Evolutionary conservation across 2,888 invertebrate genomes (phyloP).

Genomic region (Thymelicus lineola): DNA sequence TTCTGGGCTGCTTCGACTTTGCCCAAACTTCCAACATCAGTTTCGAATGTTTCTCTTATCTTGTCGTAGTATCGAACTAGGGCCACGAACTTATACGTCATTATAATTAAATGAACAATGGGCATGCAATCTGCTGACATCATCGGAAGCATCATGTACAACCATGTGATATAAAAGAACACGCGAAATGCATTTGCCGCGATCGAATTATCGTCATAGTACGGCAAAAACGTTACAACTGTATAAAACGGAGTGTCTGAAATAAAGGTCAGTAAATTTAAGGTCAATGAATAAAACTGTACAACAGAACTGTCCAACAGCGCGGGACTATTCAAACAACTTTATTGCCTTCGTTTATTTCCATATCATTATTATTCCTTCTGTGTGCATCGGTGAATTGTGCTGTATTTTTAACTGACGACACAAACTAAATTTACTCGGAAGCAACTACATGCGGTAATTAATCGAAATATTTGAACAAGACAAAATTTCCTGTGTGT

Average conservation of each 20-base stretch:
- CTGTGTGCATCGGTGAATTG: not conserved
- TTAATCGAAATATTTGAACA: too few relatives aligned
- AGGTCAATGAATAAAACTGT: slow-evolving; percentile 7
- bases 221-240: slow-evolving; percentile 72
- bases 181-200: slow-evolving; percentile 61
- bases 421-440: too few relatives aligned
- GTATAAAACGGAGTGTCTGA: slow-evolving; percentile 73
- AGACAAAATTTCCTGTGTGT: too few relatives aligned
- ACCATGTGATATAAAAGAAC: slow-evolving; percentile 72
- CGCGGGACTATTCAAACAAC: slow-evolving; percentile 11
- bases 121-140: slow-evolving; percentile 76
- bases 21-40: slow-evolving; percentile 50
- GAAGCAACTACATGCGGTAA: too few relatives aligned
- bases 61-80: slow-evolving; percentile 63
- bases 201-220: slow-evolving; percentile 62
- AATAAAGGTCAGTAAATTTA: slow-evolving; percentile 32
- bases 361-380: slow-evolving; percentile 9
- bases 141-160: slow-evolving; percentile 79
- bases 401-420: too few relatives aligned
- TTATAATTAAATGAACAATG: slow-evolving; percentile 67
- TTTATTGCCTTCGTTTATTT: slow-evolving; percentile 12
- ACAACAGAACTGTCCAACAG: not conserved
- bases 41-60: slow-evolving; percentile 60
- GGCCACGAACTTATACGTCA: slow-evolving; percentile 71
- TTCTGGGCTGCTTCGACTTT: slow-evolving; percentile 55